Percentiles rank a stretch among this genome's conserved stretches.
These are phyloP conservation scores for Lepus americanus DNA, from an alignment of 2,113 vertebrate species.

Conservation along the genomic window DNA sequence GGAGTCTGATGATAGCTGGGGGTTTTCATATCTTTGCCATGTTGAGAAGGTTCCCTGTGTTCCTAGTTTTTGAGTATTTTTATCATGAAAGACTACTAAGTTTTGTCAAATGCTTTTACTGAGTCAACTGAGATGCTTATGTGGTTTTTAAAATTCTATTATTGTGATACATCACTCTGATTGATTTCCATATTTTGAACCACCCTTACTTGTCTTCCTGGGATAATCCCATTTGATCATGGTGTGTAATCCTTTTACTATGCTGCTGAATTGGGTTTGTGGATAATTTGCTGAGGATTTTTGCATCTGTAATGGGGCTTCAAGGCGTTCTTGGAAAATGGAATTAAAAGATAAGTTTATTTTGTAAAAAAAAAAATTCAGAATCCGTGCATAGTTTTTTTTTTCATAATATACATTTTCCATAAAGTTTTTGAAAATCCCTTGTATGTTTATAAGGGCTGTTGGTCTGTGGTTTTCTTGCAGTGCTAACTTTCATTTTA, in stretches of 20 bases:
- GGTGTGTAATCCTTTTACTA: not conserved
- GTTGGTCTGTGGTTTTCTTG: not conserved
- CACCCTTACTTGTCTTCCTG: not conserved
- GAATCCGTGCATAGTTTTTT: too few relatives aligned
- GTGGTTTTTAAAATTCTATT: not conserved
- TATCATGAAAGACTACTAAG: not conserved
- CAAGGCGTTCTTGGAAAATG: too few relatives aligned
- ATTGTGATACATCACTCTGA: not conserved
- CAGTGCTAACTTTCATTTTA: slow-evolving; percentile 11
- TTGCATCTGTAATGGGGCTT: not conserved
- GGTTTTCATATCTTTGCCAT: not conserved
- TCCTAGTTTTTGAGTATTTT: not conserved
- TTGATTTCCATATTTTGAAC: not conserved
- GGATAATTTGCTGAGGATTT: slow-evolving; percentile 33
- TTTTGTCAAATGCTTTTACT: not conserved
- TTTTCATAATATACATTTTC: too few relatives aligned
- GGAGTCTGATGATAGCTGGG: not conserved
- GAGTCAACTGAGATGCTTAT: not conserved
- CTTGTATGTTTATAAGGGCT: not conserved
- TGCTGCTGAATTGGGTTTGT: not conserved
- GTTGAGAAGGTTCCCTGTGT: not conserved
- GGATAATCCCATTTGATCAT: slow-evolving; percentile 11
- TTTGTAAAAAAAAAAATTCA: too few relatives aligned
- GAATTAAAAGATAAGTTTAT: too few relatives aligned
- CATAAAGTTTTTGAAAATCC: too few relatives aligned